These are phyloP conservation scores for Macaca fascicularis DNA, from an alignment of 2,113 vertebrate species.

Conservation along the genomic window DNA sequence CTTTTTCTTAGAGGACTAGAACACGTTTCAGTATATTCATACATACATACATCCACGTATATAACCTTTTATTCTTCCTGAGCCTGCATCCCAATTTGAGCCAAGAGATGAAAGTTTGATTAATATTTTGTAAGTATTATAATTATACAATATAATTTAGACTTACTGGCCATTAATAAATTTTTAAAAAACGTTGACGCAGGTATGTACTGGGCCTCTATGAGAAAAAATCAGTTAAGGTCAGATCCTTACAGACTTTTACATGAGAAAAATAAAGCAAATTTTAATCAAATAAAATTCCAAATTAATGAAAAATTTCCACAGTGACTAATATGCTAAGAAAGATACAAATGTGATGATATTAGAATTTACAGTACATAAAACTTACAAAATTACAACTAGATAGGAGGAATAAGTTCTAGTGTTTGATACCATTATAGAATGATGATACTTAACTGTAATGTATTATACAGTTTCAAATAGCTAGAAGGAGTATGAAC, in stretches of 20 bases:
- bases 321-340: not conserved
- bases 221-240: not conserved
- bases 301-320: not conserved
- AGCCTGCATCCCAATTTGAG: not conserved
- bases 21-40: not conserved
- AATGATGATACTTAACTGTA: not conserved
- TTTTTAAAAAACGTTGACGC: not conserved
- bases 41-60: not conserved
- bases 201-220: not conserved
- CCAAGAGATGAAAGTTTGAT: not conserved
- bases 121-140: not conserved
- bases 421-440: not conserved
- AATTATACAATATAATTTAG: not conserved
- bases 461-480: not conserved
- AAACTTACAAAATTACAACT: not conserved
- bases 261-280: not conserved
- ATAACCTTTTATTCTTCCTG: not conserved
- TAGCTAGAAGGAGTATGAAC: not conserved
- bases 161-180: not conserved
- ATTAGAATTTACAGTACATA: not conserved
- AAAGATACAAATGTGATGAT: not conserved
- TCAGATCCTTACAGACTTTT: not conserved
- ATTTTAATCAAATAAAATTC: not conserved
- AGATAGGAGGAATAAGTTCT: not conserved
- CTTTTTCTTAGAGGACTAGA: not conserved